Conservation (phyloP, 1,140 invertebrate species). For the Bombus sylvicola region DNA sequence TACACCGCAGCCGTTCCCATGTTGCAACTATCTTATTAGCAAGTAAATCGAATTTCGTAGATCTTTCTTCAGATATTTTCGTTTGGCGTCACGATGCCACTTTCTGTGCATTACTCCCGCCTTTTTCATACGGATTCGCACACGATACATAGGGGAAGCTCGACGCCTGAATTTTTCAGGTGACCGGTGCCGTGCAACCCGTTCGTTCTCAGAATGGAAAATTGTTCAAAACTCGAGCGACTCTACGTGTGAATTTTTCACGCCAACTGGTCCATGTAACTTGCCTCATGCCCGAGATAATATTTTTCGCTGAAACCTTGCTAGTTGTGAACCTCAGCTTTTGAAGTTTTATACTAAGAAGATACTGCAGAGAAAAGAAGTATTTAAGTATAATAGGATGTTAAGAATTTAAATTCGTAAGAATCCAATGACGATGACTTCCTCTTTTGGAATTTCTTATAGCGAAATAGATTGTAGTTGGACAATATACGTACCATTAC, state of each 20-base stretch:
- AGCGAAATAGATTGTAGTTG: not conserved
- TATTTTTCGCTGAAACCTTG: not conserved
- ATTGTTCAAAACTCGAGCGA: not conserved
- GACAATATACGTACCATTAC: not conserved
- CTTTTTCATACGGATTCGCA: not conserved
- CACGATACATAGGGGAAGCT: not conserved
- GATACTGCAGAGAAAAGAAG: not conserved
- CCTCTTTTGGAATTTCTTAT: not conserved
- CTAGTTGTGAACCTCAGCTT: not conserved
- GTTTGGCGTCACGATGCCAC: not conserved
- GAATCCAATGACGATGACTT: not conserved
- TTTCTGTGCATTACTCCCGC: not conserved
- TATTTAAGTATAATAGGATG: not conserved
- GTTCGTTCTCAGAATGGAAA: conserved; percentile 20
- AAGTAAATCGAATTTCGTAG: not conserved
- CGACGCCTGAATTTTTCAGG: conserved; percentile 23
- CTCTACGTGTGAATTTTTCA: conserved; percentile 25
- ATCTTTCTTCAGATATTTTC: not conserved
- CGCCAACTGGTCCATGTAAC: not conserved
- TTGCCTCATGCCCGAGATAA: not conserved
- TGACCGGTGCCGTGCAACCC: not conserved
- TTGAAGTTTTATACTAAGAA: not conserved
- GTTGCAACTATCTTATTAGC: not conserved
- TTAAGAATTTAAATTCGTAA: not conserved
- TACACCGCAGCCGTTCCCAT: not conserved